Percentiles rank a stretch among this genome's conserved stretches.
Conservation (phyloP, 2,797 vertebrate species). For the Tadarida brasiliensis region DNA sequence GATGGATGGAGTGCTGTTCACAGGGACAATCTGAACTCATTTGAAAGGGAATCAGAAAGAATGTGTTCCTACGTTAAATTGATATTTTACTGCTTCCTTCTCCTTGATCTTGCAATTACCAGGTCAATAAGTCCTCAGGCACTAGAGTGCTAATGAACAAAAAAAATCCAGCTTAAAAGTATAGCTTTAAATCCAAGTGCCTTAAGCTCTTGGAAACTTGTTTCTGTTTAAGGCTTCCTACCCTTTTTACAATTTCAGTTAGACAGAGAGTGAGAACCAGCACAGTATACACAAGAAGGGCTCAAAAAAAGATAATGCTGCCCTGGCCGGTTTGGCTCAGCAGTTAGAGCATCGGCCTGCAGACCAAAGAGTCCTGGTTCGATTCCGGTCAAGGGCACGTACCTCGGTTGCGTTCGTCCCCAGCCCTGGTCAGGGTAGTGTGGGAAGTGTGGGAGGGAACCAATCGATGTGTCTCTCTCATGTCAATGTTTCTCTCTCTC, state of each 20-base stretch:
- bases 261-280: neutral
- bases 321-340: no score
- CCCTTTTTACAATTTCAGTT: conserved; percentile 22
- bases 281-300: neutral
- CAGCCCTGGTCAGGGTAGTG: no score
- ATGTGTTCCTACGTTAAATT: neutral
- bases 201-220: conserved; percentile 5
- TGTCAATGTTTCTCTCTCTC: no score
- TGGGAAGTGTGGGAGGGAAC: no score
- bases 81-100: neutral
- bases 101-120: conserved; percentile 47
- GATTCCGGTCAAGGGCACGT: no score
- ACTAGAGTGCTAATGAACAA: conserved; percentile 47
- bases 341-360: no score
- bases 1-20: neutral
- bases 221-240: conserved; percentile 35
- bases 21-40: conserved; percentile 13
- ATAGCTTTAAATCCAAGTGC: conserved; percentile 19
- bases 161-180: conserved; percentile 44
- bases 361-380: no score
- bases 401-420: no score
- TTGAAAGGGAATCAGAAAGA: conserved; percentile 6
- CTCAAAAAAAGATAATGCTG: neutral
- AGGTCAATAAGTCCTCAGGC: neutral
- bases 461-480: no score